These are phyloP conservation scores for Lethenteron camtschaticum DNA, from an alignment of 2,113 vertebrate species.

Conservation along the genomic window DNA sequence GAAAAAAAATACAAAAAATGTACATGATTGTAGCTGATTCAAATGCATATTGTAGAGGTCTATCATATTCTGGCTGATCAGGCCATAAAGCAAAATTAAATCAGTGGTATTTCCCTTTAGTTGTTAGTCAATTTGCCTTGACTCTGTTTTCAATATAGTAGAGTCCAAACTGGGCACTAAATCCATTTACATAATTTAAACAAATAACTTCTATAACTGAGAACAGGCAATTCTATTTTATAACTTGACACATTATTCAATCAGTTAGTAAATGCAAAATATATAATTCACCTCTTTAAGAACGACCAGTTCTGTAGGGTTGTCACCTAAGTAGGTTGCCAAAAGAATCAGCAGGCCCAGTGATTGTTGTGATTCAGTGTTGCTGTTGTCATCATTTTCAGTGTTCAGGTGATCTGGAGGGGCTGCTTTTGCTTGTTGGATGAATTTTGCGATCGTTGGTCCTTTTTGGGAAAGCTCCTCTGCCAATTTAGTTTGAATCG, in stretches of 20 bases:
- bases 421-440: slow-evolving; percentile 5
- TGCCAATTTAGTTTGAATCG: slow-evolving; percentile 7
- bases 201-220: too few relatives aligned
- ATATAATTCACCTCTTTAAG: neutral
- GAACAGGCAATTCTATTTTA: neutral
- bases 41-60: neutral
- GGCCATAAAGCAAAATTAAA: too few relatives aligned
- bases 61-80: too few relatives aligned
- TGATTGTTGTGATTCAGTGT: slow-evolving; percentile 5
- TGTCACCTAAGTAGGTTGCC: slow-evolving; percentile 5
- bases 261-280: neutral
- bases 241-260: slow-evolving; percentile 5
- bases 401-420: neutral
- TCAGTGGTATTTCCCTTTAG: too few relatives aligned
- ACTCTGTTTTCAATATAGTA: slow-evolving; percentile 2
- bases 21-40: slow-evolving; percentile 5
- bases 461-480: slow-evolving; percentile 10
- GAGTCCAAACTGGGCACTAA: slow-evolving; percentile 3
- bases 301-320: slow-evolving; percentile 4
- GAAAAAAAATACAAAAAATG: too few relatives aligned
- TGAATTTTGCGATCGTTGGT: slow-evolving; percentile 8
- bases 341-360: neutral
- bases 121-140: too few relatives aligned
- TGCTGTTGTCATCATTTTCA: slow-evolving; percentile 6
- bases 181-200: too few relatives aligned